Conservation (phyloP, 2,113 vertebrate species). For the Psittacus erithacus region DNA sequence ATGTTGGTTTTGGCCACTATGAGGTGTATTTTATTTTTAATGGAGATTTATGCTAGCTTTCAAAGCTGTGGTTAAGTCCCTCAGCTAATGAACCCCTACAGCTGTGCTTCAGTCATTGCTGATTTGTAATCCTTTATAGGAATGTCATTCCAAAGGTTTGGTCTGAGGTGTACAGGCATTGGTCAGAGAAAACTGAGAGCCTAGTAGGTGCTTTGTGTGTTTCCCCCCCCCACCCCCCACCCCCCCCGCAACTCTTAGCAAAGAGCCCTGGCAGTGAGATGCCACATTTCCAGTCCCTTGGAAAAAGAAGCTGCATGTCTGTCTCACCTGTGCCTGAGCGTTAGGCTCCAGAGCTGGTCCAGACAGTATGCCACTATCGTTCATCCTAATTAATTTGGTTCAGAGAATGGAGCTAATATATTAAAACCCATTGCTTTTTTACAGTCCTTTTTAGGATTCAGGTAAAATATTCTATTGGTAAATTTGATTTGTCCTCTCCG, state of each 20-base stretch:
- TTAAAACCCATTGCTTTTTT: not conserved
- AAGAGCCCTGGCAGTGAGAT: not conserved
- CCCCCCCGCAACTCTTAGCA: not conserved
- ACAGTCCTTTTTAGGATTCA: constrained; percentile 52
- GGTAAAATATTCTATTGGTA: constrained; percentile 40
- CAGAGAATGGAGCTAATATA: not conserved
- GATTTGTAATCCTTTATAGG: not conserved
- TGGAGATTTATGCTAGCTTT: constrained; percentile 71
- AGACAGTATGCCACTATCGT: not conserved
- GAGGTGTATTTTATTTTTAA: constrained; percentile 58
- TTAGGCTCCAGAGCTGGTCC: not conserved
- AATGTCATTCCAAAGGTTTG: not conserved
- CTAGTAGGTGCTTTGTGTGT: not conserved
- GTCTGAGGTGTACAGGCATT: not conserved
- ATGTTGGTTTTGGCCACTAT: constrained; percentile 58
- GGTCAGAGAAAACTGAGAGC: constrained; percentile 33
- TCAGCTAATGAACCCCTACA: constrained; percentile 53
- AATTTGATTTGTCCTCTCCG: constrained; percentile 45
- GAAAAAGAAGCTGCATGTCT: constrained; percentile 1
- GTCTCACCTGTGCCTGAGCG: not conserved
- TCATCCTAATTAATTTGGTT: not conserved
- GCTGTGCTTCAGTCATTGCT: constrained; percentile 54
- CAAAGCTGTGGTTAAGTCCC: constrained; percentile 66
- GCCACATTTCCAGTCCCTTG: not conserved
- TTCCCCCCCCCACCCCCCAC: rapidly evolving